Base-by-base conservation (phyloP, 1,140 invertebrate genomes). In the Atta cephalotes region DNA sequence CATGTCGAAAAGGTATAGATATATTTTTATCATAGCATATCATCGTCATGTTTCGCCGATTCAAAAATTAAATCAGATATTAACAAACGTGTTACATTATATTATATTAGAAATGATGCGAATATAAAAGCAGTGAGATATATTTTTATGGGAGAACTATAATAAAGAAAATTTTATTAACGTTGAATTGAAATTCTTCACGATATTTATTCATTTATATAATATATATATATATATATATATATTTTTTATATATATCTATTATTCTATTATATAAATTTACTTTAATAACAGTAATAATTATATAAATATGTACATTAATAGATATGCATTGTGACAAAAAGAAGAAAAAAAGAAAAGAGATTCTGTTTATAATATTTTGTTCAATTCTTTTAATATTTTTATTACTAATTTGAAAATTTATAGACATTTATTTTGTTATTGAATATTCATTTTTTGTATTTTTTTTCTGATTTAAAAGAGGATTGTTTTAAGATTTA, bases 21-120 rank as follows among this genome's bases (percentile, higher is more conserved):
- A 49, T 76, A 76, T 84, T 74, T 84, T 21, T 74, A 35, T 60
- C 66, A 45, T 56, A 21, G 18, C 35, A 25, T 56, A 49, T 60
- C 51, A 58, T 45, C 51, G 35, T 80, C 35, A 21, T 18, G 56
- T 70, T 70, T 39, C 9, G 35, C 16, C 35, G 25, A 82, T 58
- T 25, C 9, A 2, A n/a, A 14, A 28, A 56, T 3, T 12, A n/a
- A 65, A 79, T 70, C 35, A 21, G 16, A 2, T 60, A 60, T 35
- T 79, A 39, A 62, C 28, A 82, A 82, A 39, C 10, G 10, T 31
- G 45, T 6, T n/a, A 21, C 3, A 45, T 45, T 58, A 21, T 31
- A 28, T 6, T n/a, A 21, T 2, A 45, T 45, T 58, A 21, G 18
- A 82, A 72, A 62, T 74, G 16, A 49, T 45, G 9, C 21, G 14